Evolutionary conservation across 2,113 vertebrate species (phyloP).

Genomic region (Hippocampus zosterae): DNA sequence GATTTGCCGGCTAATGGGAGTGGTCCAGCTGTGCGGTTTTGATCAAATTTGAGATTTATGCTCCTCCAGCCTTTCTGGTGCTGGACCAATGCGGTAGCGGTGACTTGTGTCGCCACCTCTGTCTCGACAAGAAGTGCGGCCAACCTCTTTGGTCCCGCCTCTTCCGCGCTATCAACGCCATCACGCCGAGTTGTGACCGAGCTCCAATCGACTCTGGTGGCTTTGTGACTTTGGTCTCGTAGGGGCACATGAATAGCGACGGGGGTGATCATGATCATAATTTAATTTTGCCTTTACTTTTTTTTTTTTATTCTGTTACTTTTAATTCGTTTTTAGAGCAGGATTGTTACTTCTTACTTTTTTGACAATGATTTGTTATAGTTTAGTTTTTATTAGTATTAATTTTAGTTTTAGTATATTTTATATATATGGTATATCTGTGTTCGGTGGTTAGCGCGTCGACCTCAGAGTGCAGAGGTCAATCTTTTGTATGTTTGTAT

Average conservation of each 20-base stretch:
- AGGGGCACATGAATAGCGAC: conserved; percentile 28
- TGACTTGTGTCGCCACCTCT: conserved; percentile 74
- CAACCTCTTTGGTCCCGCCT: conserved; percentile 27
- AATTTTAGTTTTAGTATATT: too few species aligned
- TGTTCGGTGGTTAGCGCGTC: too few species aligned
- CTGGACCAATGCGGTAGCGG: conserved; percentile 72
- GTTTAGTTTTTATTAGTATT: too few species aligned
- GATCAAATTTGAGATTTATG: conserved; percentile 84
- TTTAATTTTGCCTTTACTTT: too few species aligned
- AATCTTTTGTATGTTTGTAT: too few species aligned
- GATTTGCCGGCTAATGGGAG: conserved; percentile 74
- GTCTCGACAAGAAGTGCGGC: conserved; percentile 69
- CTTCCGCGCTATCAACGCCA: conserved; percentile 18
- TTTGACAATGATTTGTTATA: neutral
- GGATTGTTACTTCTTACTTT: too few species aligned
- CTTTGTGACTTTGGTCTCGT: conserved; percentile 18
- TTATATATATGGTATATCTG: too few species aligned
- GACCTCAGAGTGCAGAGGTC: too few species aligned
- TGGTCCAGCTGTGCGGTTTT: conserved; percentile 76
- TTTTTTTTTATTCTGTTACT: too few species aligned
- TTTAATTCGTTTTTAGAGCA: too few species aligned
- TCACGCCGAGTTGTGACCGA: conserved; percentile 11
- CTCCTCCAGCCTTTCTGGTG: conserved; percentile 78
- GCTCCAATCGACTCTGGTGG: conserved; percentile 15
- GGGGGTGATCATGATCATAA: too few species aligned